Percentiles rank a stretch among this genome's conserved stretches.
Evolutionary conservation across 2,113 vertebrate species (phyloP).

Genomic region (Cephalopterus ornatus): DNA sequence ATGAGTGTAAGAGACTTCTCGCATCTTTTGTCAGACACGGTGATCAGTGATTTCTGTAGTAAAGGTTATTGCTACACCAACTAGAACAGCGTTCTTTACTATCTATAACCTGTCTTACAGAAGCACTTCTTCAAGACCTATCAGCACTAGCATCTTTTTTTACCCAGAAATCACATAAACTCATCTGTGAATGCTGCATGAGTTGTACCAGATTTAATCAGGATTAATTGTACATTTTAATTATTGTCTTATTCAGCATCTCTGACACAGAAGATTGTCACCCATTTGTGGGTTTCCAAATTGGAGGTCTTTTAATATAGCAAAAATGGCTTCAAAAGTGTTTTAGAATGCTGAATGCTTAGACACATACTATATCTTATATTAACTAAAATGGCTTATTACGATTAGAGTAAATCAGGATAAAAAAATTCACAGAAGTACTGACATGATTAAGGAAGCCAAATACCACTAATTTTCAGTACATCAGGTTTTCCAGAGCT

Average conservation of each 20-base stretch:
- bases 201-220: background rate
- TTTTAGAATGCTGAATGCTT: background rate
- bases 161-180: background rate
- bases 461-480: background rate
- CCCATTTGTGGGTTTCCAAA: background rate
- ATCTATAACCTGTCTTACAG: background rate
- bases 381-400: background rate
- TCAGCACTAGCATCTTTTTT: background rate
- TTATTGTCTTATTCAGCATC: background rate
- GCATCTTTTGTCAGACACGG: background rate
- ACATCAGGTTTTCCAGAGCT: background rate
- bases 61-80: background rate
- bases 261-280: background rate
- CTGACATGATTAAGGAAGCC: background rate
- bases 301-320: background rate
- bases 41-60: accelerated
- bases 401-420: background rate
- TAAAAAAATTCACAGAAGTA: background rate
- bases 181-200: background rate
- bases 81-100: background rate
- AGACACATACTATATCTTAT: background rate
- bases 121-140: background rate
- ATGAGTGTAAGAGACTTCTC: background rate
- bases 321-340: background rate
- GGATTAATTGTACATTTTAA: background rate